phyloP scores from a whole-genome alignment of 2,888 invertebrate genomes.

The Epinotia bilunana region DNA sequence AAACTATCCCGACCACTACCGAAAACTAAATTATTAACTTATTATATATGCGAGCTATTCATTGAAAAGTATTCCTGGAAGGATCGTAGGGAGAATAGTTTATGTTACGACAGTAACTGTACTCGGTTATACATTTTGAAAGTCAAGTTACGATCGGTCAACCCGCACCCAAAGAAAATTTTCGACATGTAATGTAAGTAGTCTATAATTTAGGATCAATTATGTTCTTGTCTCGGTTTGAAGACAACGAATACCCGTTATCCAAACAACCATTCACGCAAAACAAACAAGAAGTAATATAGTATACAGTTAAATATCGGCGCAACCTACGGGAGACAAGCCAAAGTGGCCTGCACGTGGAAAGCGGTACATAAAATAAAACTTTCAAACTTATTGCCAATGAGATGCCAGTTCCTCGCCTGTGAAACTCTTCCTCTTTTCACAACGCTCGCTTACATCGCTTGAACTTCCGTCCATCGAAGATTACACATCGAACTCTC shows the following conservation, averaged over 20 bases:
- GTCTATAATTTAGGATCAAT: conserved; percentile 9
- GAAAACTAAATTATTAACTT: conserved; percentile 41
- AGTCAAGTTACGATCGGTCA: background rate
- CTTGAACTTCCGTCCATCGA: conserved; percentile 35
- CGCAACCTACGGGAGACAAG: conserved; percentile 51
- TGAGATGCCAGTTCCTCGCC: conserved; percentile 54
- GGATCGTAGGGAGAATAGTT: conserved; percentile 3
- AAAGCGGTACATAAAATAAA: conserved; percentile 59
- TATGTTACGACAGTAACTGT: conserved; percentile 2
- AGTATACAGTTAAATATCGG: conserved; percentile 53
- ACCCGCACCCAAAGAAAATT: background rate
- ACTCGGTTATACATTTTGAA: background rate
- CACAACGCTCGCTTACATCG: conserved; percentile 10
- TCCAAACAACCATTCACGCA: conserved; percentile 17
- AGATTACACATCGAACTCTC: background rate
- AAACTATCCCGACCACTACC: conserved; percentile 35
- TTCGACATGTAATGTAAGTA: background rate
- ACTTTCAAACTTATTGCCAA: conserved; percentile 64
- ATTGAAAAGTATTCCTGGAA: conserved; percentile 24
- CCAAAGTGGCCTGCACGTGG: conserved; percentile 60
- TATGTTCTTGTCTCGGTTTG: conserved; percentile 1
- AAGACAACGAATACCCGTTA: conserved; percentile 24
- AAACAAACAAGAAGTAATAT: conserved; percentile 45
- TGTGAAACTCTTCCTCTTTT: conserved; percentile 49
- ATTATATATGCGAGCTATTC: conserved; percentile 22